A percentile compares a stretch with the other conserved stretches of the same genome.
Conservation (phyloP, 2,888 invertebrate species). For the Agelastica alni region DNA sequence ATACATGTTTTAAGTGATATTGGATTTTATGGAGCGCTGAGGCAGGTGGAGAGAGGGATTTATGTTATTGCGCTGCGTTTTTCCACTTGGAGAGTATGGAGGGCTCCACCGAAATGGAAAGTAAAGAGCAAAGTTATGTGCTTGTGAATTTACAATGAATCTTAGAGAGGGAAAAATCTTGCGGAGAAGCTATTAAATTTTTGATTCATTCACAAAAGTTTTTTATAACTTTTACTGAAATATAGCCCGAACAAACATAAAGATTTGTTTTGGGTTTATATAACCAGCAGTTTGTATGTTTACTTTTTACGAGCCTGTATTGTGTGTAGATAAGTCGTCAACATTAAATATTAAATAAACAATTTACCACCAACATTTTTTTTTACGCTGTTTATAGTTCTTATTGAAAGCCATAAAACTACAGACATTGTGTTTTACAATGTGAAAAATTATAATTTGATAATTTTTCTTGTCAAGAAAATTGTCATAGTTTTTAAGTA, state of each 20-base stretch:
- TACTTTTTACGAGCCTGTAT: too few species aligned
- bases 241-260: background rate
- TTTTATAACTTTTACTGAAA: background rate
- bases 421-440: too few species aligned
- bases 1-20: conserved; percentile 33
- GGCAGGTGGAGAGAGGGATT: conserved; percentile 16
- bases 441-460: too few species aligned
- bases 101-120: conserved; percentile 11
- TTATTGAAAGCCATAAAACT: too few species aligned
- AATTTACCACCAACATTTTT: too few species aligned
- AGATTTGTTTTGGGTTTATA: too few species aligned
- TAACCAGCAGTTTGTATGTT: too few species aligned
- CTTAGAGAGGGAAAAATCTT: background rate
- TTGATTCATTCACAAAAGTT: background rate
- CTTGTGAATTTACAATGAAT: conserved; percentile 23
- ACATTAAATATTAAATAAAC: too few species aligned
- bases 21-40: conserved; percentile 27
- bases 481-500: too few species aligned
- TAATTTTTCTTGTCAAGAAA: too few species aligned
- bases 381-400: too few species aligned
- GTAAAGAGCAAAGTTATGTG: conserved; percentile 18
- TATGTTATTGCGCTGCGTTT: conserved; percentile 24
- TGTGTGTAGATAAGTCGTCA: too few species aligned
- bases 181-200: background rate
- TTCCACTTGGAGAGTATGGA: conserved; percentile 17